Evolutionary conservation across 2,797 vertebrate species (phyloP), one percentile per base, ranked within the genome.

Genomic region (Sebastes kiyomatsui): DNA sequence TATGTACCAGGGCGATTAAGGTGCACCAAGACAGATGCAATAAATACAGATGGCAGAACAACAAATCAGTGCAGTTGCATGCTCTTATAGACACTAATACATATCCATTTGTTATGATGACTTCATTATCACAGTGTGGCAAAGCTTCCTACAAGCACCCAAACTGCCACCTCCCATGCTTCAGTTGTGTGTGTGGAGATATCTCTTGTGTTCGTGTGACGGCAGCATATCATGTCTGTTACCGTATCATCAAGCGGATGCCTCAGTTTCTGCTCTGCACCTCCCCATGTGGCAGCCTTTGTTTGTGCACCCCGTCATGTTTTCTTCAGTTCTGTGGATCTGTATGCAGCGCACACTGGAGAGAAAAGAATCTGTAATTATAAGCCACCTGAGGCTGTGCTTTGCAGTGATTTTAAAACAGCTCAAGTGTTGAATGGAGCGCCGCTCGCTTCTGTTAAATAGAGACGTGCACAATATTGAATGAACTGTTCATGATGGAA

Each of bases 291-390:
- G 62, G 56, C 54, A 59, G 71, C 71, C 54, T 74, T 52, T 80
- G 79, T 84, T 77, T 79, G 58, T 76, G 74, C 61, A 22, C 38
- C 54, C 49, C 20, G 5, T 79, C 66, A 75, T 46, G 54, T 60
- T 74, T 49, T 59, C 52, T 38, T 73, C 52, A 30, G 27, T 71
- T 64, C 14, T 27, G n/a, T 71, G 80, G 64, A 75, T 87, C 64
- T 75, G 69, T 82, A 87, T 87, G 64, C 77, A 75, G 56, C 67
- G 42, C 75, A 59, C 42, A 25, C 46, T 27, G 14, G 49, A 64
- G 79, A 61, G 79, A 61, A 42, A 64, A 35, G 13, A 70, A 61
- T 59, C 59, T 75, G 68, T 81, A 83, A 86, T 89, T 79, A 83
- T 60, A 54, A 82, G 67, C 82, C 74, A 75, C 27, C 20, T 62